Conservation (phyloP, 2,797 vertebrate species). For the Craterocephalus amniculus region DNA sequence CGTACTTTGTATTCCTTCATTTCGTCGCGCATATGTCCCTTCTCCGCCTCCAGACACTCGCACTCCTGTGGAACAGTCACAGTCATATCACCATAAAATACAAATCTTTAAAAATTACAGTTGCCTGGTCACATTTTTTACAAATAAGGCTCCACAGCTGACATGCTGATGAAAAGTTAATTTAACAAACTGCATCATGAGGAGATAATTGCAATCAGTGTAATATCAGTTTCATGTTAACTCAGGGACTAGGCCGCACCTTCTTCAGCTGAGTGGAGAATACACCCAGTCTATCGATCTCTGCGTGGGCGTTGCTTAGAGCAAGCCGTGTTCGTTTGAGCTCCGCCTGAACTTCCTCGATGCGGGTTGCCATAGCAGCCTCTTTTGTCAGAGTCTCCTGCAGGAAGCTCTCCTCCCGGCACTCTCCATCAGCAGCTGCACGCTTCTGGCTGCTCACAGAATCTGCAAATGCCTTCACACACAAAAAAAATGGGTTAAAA, state of each 20-base stretch:
- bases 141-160: not conserved
- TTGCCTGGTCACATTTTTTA: not conserved
- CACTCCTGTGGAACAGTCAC: slow-evolving; percentile 76
- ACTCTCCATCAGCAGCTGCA: slow-evolving; percentile 87
- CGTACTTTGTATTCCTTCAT: slow-evolving; percentile 87
- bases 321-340: slow-evolving; percentile 82
- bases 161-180: not conserved
- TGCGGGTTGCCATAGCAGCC: slow-evolving; percentile 83
- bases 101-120: not conserved
- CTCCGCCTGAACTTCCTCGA: slow-evolving; percentile 86
- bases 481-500: slow-evolving; percentile 36
- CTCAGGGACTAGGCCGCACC: slow-evolving; percentile 65
- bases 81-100: slow-evolving; percentile 7
- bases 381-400: slow-evolving; percentile 89
- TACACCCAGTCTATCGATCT: slow-evolving; percentile 81
- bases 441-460: slow-evolving; percentile 87
- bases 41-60: slow-evolving; percentile 84
- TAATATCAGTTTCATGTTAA: not conserved
- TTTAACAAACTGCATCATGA: not conserved
- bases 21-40: slow-evolving; percentile 82
- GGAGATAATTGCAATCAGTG: not conserved
- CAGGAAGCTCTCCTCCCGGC: slow-evolving; percentile 85
- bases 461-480: slow-evolving; percentile 84
- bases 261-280: slow-evolving; percentile 83
- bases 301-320: slow-evolving; percentile 80